These are phyloP conservation scores for Chascanopsetta lugubris DNA, from an alignment of 2,113 vertebrate genomes.

Conservation along the genomic window DNA sequence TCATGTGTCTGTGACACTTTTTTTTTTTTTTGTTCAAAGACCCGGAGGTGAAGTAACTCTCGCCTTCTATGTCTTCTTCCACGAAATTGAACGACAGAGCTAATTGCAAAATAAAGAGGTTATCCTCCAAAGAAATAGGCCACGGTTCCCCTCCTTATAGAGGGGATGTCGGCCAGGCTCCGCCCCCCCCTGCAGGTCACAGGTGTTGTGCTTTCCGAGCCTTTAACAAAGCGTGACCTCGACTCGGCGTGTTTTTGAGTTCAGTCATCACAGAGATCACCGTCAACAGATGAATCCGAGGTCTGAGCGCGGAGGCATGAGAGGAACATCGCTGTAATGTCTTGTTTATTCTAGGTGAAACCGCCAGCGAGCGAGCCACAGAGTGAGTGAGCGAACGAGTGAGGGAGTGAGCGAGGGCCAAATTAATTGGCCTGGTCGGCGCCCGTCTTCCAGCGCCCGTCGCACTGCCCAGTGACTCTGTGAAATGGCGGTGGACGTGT, in stretches of 20 bases:
- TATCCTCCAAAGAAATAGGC: constrained; percentile 77
- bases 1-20: constrained; percentile 54
- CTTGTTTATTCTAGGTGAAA: constrained; percentile 72
- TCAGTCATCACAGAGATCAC: constrained; percentile 46
- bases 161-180: constrained; percentile 20
- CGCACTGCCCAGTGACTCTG: constrained; percentile 65
- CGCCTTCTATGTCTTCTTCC: constrained; percentile 68
- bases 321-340: constrained; percentile 55
- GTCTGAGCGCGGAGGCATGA: constrained; percentile 53
- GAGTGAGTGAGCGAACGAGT: too few relatives aligned
- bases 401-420: too few relatives aligned
- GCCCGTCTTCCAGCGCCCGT: constrained; percentile 43
- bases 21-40: constrained; percentile 44
- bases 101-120: constrained; percentile 80
- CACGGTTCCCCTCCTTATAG: constrained; percentile 60
- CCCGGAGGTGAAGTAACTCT: constrained; percentile 77
- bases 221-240: not conserved
- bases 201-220: not conserved
- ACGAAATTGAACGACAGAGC: constrained; percentile 75
- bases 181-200: constrained; percentile 38
- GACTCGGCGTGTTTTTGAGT: not conserved
- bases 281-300: constrained; percentile 30
- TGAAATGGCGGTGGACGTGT: constrained; percentile 57
- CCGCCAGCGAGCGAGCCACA: too few relatives aligned
- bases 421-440: constrained; percentile 67